Evolutionary conservation across 2,797 vertebrate genomes (phyloP).

Genomic region (Paedocypris micromegethes): DNA sequence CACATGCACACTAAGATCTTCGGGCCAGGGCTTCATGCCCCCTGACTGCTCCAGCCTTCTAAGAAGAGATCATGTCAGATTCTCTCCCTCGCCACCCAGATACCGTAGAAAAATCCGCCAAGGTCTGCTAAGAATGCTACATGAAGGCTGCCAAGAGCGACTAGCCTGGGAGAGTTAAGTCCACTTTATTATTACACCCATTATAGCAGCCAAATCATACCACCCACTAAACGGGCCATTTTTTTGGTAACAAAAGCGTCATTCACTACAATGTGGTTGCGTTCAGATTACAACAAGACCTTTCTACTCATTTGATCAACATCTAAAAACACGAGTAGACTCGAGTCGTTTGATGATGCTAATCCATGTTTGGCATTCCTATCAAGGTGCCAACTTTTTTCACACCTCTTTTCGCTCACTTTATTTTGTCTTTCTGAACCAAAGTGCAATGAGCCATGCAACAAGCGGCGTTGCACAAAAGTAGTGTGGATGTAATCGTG

Average conservation of each 20-base stretch:
- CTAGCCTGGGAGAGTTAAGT: constrained; percentile 37
- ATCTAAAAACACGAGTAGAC: constrained; percentile 20
- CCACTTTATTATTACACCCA: constrained; percentile 33
- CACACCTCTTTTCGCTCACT: neutral
- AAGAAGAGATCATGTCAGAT: constrained; percentile 46
- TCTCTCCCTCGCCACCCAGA: constrained; percentile 43
- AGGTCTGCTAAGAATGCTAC: constrained; percentile 29
- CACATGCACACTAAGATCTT: constrained; percentile 48
- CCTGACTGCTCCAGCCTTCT: constrained; percentile 45
- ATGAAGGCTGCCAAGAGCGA: constrained; percentile 34
- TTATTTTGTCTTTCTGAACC: constrained; percentile 19
- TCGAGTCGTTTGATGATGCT: constrained; percentile 20
- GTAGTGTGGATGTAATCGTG: constrained; percentile 1
- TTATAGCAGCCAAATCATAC: constrained; percentile 30
- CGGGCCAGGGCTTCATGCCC: constrained; percentile 44
- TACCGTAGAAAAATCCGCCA: constrained; percentile 34
- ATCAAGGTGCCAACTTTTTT: constrained; percentile 13
- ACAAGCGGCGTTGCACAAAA: constrained; percentile 7
- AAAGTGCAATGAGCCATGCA: neutral
- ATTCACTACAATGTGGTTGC: constrained; percentile 24
- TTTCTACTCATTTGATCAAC: constrained; percentile 3
- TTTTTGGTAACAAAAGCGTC: constrained; percentile 21
- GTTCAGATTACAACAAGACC: constrained; percentile 28
- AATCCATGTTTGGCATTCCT: constrained; percentile 19
- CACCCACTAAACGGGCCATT: constrained; percentile 26